Evolutionary conservation across 2,113 vertebrate genomes (phyloP).

Genomic region (Hoplias malabaricus): DNA sequence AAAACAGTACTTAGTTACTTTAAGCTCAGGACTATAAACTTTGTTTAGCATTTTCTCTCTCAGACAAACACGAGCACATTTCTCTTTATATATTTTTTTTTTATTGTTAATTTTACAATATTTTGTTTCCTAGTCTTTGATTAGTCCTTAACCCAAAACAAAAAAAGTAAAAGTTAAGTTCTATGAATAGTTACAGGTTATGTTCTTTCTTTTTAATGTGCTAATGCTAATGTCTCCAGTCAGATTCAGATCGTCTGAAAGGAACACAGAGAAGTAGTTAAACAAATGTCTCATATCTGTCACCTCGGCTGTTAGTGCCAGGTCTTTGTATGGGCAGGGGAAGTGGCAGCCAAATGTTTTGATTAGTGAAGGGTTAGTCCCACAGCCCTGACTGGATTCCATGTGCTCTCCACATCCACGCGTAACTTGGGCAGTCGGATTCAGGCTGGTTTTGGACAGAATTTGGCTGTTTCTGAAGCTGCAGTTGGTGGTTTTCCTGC

Average conservation of each 20-base stretch:
- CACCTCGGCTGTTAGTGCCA: neutral
- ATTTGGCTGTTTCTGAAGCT: neutral
- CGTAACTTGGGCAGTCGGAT: neutral
- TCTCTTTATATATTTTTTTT: too few species aligned
- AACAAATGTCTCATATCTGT: too few species aligned
- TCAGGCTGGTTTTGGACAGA: neutral
- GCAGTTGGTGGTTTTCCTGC: neutral
- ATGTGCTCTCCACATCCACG: neutral
- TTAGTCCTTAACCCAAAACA: too few species aligned
- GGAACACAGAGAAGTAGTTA: neutral
- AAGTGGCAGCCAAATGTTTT: neutral
- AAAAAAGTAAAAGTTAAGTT: too few species aligned
- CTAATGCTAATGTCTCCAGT: neutral
- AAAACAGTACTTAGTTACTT: too few species aligned
- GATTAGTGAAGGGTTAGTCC: neutral
- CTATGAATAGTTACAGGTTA: too few species aligned
- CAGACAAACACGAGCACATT: too few species aligned
- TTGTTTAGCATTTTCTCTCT: too few species aligned
- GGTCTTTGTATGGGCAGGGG: neutral
- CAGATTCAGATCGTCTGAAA: neutral
- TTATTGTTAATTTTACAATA: too few species aligned
- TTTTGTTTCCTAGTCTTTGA: too few species aligned
- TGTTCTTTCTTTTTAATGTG: too few species aligned
- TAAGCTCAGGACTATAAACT: too few species aligned
- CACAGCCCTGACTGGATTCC: neutral